phyloP scores from a whole-genome alignment of 2,888 invertebrate species.

The Lycaena phlaeas region DNA sequence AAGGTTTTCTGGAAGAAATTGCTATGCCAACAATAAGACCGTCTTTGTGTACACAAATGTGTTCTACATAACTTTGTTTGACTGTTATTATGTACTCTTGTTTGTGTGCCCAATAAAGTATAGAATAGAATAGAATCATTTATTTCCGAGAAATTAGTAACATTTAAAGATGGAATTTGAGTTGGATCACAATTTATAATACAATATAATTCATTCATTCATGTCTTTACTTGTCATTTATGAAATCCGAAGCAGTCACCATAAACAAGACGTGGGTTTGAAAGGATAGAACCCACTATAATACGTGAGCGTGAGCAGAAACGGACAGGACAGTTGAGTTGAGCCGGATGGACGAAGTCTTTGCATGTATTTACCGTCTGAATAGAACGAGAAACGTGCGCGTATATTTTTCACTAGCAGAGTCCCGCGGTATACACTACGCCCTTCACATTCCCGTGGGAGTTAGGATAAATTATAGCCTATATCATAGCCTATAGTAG shows the following conservation, averaged over 20 bases:
- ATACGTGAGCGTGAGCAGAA: constrained; percentile 8
- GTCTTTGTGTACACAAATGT: too few relatives aligned
- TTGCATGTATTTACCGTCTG: neutral
- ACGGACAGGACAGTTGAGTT: neutral
- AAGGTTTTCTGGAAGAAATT: too few relatives aligned
- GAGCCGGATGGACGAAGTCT: too few relatives aligned
- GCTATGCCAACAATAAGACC: too few relatives aligned
- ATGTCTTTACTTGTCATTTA: neutral
- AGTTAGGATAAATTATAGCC: too few relatives aligned
- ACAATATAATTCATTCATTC: neutral
- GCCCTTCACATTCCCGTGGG: too few relatives aligned
- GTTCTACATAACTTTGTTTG: too few relatives aligned
- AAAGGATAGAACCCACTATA: neutral
- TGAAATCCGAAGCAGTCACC: neutral
- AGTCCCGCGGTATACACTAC: too few relatives aligned
- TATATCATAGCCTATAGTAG: too few relatives aligned
- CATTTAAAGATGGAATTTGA: neutral
- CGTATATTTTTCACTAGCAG: neutral
- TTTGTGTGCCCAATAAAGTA: too few relatives aligned
- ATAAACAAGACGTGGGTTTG: neutral
- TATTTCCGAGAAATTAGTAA: neutral
- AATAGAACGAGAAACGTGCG: neutral
- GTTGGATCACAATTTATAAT: neutral
- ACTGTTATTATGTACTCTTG: too few relatives aligned
- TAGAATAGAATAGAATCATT: too few relatives aligned